Base-by-base conservation (phyloP, 2,113 vertebrate species). In the Poeciliopsis turrubarensis region DNA sequence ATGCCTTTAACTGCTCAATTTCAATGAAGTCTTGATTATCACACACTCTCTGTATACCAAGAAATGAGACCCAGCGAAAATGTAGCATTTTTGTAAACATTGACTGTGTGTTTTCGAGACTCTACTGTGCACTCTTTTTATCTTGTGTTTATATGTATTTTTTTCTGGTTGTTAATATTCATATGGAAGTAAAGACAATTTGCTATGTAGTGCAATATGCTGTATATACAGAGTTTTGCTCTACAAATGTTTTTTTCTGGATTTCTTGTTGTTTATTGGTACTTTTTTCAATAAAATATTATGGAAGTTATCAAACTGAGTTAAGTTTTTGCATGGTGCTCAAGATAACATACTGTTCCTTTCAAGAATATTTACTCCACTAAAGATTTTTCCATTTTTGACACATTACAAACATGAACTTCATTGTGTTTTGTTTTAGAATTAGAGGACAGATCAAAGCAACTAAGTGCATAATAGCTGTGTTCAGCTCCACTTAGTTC, bases 81-180 rank as follows among this genome's bases (percentile, higher is more conserved):
- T 95, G 95, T 95, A 95, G 95, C 95, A 95, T 94, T 95, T 94
- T 92, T 95, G 92, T 94, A 94, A 95, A 95, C 94, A 94, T 94
- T 95, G 94, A 94, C 91, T 94, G 94, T 95, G 94, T 94, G 94
- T 95, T 94, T 93, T 93, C 91, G 90, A 94, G 94, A 95, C 94
- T 94, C 91, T 93, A 92, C 92, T 94, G 93, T 94, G 94, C 94
- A 95, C 93, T 94, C 93, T 77, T 90, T 91, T 92, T 80, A 57
- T 89, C 92, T 80, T 89, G 78, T 92, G 91, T 92, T 81, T 84
- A 71, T 93, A 84, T 89, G 87, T 89, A 78, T 87, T 84, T 89
- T 86, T 86, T 89, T 86, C 80, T 86, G 83, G 86, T 92, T 90
- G 88, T 94, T 92, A 73, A 92, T 92, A 93, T 93, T 67, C 86